Conservation (phyloP, 1,140 invertebrate genomes). For the Bombus waltoni region DNA sequence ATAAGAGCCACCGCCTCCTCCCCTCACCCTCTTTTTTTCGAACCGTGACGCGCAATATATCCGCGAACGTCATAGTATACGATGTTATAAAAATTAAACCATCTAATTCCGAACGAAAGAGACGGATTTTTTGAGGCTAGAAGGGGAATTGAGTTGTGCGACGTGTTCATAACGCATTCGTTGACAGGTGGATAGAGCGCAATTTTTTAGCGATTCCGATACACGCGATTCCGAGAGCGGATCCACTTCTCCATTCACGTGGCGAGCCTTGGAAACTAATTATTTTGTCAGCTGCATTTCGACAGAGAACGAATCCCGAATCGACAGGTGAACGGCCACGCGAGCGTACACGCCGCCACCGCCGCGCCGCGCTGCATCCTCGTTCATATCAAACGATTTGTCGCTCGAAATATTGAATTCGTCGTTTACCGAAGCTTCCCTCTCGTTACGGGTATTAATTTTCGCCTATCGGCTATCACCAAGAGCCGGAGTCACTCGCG, state of each 20-base stretch:
- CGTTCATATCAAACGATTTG: constrained; percentile 65
- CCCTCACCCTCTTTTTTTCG: not conserved
- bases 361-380: constrained; percentile 21
- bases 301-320: constrained; percentile 48
- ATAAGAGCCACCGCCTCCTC: not conserved
- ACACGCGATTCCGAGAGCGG: constrained; percentile 63
- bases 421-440: constrained; percentile 51
- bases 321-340: constrained; percentile 64
- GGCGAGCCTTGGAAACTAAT: constrained; percentile 66
- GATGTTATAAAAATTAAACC: constrained; percentile 17
- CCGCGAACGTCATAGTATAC: not conserved
- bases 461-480: constrained; percentile 48
- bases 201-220: constrained; percentile 58
- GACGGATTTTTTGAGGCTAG: not conserved
- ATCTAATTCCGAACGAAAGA: not conserved
- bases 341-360: constrained; percentile 11
- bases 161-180: constrained; percentile 22
- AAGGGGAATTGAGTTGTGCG: not conserved
- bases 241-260: constrained; percentile 42
- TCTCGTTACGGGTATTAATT: constrained; percentile 61
- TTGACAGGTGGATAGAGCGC: constrained; percentile 57
- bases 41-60: not conserved
- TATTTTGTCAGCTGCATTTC: constrained; percentile 70
- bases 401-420: constrained; percentile 68
- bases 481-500: constrained; percentile 4